Conservation (phyloP, 2,113 vertebrate genomes). For the Dipodomys merriami region DNA sequence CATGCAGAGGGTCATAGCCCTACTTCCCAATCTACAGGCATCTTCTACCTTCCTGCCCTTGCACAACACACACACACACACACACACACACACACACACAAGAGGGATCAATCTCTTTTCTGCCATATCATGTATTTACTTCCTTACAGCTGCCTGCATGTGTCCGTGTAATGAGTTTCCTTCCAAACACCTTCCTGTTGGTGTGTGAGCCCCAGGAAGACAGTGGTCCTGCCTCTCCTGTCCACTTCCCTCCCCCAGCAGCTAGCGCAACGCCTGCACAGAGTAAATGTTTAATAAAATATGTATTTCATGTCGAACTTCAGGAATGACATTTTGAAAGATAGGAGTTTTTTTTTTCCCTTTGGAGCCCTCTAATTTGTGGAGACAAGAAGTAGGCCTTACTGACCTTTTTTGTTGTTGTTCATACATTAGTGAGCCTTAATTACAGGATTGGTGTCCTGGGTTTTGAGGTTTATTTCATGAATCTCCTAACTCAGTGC, state of each 20-base stretch:
- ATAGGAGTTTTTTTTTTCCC: slow-evolving; percentile 7
- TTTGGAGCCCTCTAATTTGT: slow-evolving; percentile 71
- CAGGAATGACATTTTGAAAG: slow-evolving; percentile 54
- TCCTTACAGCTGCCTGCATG: neutral
- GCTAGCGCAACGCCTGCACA: neutral
- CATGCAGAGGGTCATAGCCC: neutral
- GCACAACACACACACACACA: no score
- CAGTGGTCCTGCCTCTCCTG: neutral
- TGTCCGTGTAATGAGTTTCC: neutral
- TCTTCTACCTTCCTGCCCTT: neutral
- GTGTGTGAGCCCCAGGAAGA: neutral
- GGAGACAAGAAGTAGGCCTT: slow-evolving; percentile 37
- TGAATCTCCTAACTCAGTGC: slow-evolving; percentile 53
- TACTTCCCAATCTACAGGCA: neutral
- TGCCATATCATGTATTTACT: neutral
- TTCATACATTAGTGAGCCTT: slow-evolving; percentile 66
- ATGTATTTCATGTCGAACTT: slow-evolving; percentile 18
- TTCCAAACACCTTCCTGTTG: neutral
- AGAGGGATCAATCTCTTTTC: neutral
- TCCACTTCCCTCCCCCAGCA: slow-evolving; percentile 21
- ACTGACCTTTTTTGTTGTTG: slow-evolving; percentile 42
- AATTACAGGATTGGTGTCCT: slow-evolving; percentile 74
- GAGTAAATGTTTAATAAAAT: slow-evolving; percentile 36
- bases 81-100: no score
- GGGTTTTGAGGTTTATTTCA: slow-evolving; percentile 73